Base-by-base conservation (phyloP, 1,140 invertebrate genomes). In the Drosophila punjabiensis region DNA sequence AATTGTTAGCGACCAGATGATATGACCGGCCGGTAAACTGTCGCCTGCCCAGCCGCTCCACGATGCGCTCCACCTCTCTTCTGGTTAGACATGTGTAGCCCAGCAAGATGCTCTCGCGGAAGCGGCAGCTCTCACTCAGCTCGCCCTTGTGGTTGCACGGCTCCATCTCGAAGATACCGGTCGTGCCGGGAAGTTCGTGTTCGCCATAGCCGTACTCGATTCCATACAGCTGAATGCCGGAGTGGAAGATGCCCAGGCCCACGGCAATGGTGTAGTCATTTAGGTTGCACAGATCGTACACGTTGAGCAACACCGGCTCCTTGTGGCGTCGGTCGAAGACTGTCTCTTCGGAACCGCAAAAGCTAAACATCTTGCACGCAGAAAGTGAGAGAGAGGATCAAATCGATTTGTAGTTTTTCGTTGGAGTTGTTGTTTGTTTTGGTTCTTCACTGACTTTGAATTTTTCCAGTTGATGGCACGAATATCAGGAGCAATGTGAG, bases 1-100 rank as follows among this genome's bases (percentile, higher is more conserved):
- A 99, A 93, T 99, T 99, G 94, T 99, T 98, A 87, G 97, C 98
- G 95, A 99, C 98, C 35, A 99, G 94, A 93, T 99, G 98, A 92
- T 99, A 99, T 81, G 97, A 95, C 93, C 99, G 97, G 45, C 99
- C 99, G 79, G 97, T 95, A 93, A 98, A 99, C 91, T 99, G 98
- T 92, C 98, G 97, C n/a, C 98, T 28, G 24, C 48, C 98, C 68
- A 99, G 93, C 93, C 98, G 97, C 65, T 96, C 94, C 61, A 99
- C 95, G 81, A 99, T 96, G 93, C 97, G 95, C 73, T 96, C 94
- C 10, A 99, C 96, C 93, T 99, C 98, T 69, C 97, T 96, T 92
- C 97, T 96, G 41, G 96, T 98, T 93, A 99, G 99, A 93, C 99
- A 98, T 79, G 99, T 99, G 89, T 97, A 96, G 18, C 99, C 99